Percentiles rank a stretch among this genome's conserved stretches.
Conservation (phyloP, 2,797 vertebrate species). For the Scyliorhinus canicula region DNA sequence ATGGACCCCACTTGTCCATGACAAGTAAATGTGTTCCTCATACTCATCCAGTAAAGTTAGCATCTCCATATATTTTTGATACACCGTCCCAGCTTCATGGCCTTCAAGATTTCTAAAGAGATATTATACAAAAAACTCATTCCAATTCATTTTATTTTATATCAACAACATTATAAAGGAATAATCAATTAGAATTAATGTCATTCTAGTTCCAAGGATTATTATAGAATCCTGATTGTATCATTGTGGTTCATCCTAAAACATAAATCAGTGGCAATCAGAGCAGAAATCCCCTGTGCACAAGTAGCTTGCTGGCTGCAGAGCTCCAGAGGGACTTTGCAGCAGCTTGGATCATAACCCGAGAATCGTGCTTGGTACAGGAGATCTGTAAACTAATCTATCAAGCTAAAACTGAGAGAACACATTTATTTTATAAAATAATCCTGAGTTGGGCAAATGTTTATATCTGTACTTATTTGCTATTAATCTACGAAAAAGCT, state of each 20-base stretch:
- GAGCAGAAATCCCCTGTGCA: background rate
- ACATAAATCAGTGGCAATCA: background rate
- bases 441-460: background rate
- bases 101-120: conserved; percentile 50
- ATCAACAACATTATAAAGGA: background rate
- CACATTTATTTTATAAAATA: background rate
- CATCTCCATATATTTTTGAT: conserved; percentile 63
- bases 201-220: background rate
- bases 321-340: background rate
- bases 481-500: background rate
- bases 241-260: background rate
- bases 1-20: conserved; percentile 64
- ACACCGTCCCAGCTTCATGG: conserved; percentile 53
- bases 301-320: background rate
- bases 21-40: conserved; percentile 58
- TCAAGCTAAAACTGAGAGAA: background rate
- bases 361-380: background rate
- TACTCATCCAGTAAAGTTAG: conserved; percentile 60
- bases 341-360: background rate
- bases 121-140: conserved; percentile 8
- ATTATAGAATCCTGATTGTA: background rate
- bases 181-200: background rate
- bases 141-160: conserved; percentile 14
- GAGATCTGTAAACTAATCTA: background rate
- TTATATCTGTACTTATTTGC: background rate